Evolutionary conservation across 92 coral and sea anemone genomes (phyloP).

Genomic region (Epizoanthus fatuus): DNA sequence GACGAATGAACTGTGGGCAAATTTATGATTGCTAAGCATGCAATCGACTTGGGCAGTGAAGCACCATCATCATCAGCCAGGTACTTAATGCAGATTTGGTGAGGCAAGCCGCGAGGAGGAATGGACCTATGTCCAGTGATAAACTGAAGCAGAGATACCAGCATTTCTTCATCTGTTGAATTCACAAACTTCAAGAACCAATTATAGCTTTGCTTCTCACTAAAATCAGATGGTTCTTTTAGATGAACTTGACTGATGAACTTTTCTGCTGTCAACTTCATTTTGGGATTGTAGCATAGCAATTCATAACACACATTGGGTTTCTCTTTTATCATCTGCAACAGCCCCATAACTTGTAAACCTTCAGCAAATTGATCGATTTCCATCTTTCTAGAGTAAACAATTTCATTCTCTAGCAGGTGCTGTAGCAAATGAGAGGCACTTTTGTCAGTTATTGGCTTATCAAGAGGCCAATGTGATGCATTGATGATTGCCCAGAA

Average conservation of each 20-base stretch:
- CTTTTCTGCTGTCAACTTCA: neutral
- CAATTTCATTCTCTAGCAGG: conserved; percentile 14
- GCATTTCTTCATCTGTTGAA: conserved; percentile 22
- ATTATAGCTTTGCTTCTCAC: conserved; percentile 5
- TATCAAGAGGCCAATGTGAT: conserved; percentile 23
- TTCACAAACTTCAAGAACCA: conserved; percentile 16
- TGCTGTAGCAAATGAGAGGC: neutral
- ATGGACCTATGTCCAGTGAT: no score
- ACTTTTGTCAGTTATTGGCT: conserved; percentile 6
- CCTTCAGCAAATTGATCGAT: conserved; percentile 26
- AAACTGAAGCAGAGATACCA: neutral
- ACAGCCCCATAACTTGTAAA: conserved; percentile 3
- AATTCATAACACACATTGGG: conserved; percentile 5
- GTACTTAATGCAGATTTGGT: no score
- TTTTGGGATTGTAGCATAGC: neutral
- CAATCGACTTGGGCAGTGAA: neutral
- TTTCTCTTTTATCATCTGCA: neutral
- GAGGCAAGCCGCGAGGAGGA: no score
- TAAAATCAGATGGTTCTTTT: neutral
- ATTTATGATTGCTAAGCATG: conserved; percentile 13
- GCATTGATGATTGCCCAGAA: conserved; percentile 14
- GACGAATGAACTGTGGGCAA: conserved; percentile 17
- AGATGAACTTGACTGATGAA: neutral
- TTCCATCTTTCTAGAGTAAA: conserved; percentile 23
- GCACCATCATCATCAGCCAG: no score